phyloP scores from a whole-genome alignment of 2,797 vertebrate genomes.

The Sarcophilus harrisii region DNA sequence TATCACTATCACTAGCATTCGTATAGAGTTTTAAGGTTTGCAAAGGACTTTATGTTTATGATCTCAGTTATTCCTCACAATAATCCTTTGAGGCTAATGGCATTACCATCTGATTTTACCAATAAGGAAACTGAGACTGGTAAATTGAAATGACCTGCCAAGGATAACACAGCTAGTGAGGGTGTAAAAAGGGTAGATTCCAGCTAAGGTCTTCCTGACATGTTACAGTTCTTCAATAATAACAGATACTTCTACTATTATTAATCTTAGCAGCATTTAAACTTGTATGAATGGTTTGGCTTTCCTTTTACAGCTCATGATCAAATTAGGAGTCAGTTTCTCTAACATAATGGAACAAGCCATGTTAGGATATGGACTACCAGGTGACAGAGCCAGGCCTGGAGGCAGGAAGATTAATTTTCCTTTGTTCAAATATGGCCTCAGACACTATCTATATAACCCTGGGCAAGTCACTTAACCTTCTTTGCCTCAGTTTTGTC shows the following conservation, averaged over 20 bases:
- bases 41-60: not conserved
- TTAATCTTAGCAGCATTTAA: not conserved
- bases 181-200: not conserved
- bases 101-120: not conserved
- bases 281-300: not conserved
- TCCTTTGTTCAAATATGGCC: not conserved
- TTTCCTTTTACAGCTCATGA: not conserved
- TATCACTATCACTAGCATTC: not conserved
- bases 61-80: not conserved
- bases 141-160: not conserved
- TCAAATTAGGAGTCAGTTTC: not conserved
- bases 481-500: not conserved
- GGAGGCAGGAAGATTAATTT: not conserved
- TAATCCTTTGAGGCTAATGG: not conserved
- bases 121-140: not conserved
- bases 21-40: not conserved
- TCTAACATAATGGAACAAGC: not conserved
- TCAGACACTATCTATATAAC: not conserved
- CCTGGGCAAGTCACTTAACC: not conserved
- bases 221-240: not conserved
- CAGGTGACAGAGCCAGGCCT: not conserved
- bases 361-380: not conserved
- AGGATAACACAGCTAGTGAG: not conserved
- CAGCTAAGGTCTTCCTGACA: not conserved
- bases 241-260: not conserved